A percentile compares a stretch with the other conserved stretches of the same genome.
Conservation (phyloP, 1,140 invertebrate species). For the Drosophila tristis region DNA sequence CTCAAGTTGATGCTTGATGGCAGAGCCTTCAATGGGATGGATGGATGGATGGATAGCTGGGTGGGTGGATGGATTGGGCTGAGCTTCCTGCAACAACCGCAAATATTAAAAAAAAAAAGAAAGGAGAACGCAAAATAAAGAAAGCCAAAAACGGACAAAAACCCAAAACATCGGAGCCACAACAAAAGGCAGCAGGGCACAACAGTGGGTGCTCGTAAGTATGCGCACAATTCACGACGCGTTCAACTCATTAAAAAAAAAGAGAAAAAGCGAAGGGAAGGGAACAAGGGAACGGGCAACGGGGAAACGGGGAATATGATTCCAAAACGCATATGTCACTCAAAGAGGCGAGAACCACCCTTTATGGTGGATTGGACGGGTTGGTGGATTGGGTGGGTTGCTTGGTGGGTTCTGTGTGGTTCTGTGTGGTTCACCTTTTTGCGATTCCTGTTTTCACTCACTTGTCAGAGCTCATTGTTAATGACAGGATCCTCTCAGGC, state of each 20-base stretch:
- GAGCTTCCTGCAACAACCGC: conserved; percentile 60
- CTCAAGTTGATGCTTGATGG: conserved; percentile 68
- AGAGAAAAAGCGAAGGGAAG: conserved; percentile 17
- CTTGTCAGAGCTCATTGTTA: conserved; percentile 50
- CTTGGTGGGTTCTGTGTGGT: neutral
- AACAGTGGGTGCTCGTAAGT: conserved; percentile 45
- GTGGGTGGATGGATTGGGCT: conserved; percentile 31
- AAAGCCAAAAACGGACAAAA: conserved; percentile 24
- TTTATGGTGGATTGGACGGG: conserved; percentile 2
- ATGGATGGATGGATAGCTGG: conserved; percentile 38
- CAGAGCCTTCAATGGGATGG: neutral
- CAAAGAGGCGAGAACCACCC: conserved; percentile 41
- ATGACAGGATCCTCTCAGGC: conserved; percentile 21
- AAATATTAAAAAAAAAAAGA: conserved; percentile 72
- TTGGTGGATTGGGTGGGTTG: conserved; percentile 1
- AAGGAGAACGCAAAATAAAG: neutral
- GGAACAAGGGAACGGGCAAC: conserved; percentile 20
- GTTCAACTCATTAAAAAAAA: conserved; percentile 72
- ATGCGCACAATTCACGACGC: conserved; percentile 58
- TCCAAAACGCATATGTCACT: conserved; percentile 57
- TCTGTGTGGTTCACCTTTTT: conserved; percentile 6
- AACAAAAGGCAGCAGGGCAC: conserved; percentile 24
- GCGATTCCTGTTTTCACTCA: conserved; percentile 23
- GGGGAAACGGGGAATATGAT: conserved; percentile 22
- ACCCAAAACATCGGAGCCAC: conserved; percentile 28